Evolutionary conservation across 2,888 invertebrate species (phyloP), one percentile per base, ranked within the genome.

Genomic region (Drosophila imparisetae): DNA sequence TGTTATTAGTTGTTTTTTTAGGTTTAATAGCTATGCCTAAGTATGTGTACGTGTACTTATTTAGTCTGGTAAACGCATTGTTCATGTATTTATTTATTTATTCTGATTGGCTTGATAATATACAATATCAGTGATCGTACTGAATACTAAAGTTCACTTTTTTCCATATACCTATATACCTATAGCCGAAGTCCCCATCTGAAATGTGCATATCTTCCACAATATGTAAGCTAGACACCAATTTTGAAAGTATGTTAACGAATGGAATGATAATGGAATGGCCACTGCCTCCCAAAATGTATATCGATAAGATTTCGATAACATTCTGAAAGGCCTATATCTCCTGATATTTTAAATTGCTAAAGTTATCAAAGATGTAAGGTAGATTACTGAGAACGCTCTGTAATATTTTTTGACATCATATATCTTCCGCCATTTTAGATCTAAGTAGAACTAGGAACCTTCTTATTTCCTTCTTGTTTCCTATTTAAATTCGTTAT

Each of bases 1-100:
- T 81, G 68, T 73, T 81, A 64, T 49, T 59, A 66, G 48, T 77
- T 76, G 76, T 75, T 77, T 57, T 80, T 57, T 57, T 66, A 78
- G 76, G 48, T 59, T 64, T 64, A 78, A 80, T 75, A 54, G 50
- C 70, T 63, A 65, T 48, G 29, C 29, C 42, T 45, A 29, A 34
- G 52, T 57, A 29, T 52, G 11, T 49, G 32, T 53, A 13, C 30
- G 38, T 45, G 24, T 62, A 40, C 27, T 58, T 69, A 29, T 70
- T 57, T 60, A 34, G 15, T 45, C 15, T 24, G 8, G 7, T 45
- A 45, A 24, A 15, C 52, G 34, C 40, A 45, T 48, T 27, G 6
- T 42, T n/a, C 38, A 48, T 55, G 21, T 75, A 45, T 72, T 61
- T 66, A 42, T 66, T 66, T 45, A 45, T 45, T 65, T 30, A 36